These are phyloP conservation scores for Phrynocephalus vlangalii DNA, from an alignment of 2,797 vertebrate genomes.

Conservation along the genomic window DNA sequence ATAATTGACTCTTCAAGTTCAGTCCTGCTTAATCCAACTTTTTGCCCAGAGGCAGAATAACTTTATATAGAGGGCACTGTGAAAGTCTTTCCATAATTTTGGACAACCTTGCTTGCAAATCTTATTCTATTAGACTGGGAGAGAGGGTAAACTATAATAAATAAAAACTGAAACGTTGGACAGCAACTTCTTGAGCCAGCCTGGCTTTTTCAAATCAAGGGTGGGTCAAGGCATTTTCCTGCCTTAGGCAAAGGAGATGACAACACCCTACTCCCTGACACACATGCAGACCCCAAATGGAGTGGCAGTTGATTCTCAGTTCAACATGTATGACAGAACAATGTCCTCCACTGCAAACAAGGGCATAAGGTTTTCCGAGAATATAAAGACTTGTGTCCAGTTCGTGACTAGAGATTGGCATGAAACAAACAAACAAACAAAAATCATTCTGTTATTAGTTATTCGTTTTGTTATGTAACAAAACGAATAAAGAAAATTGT, in stretches of 20 bases:
- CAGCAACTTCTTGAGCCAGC: neutral
- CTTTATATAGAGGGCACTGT: neutral
- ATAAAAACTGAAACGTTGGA: neutral
- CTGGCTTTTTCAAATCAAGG: neutral
- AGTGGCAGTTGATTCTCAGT: neutral
- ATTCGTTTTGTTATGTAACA: too few species aligned
- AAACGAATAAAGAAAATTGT: too few species aligned
- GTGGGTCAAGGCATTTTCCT: neutral
- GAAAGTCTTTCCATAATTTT: neutral
- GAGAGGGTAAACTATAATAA: neutral
- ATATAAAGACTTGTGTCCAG: neutral
- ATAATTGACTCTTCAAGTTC: slow-evolving; percentile 19
- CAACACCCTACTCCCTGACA: neutral
- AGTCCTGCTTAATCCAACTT: slow-evolving; percentile 14
- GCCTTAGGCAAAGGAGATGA: neutral
- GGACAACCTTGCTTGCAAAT: neutral
- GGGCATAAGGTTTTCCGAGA: neutral
- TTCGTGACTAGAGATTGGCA: neutral
- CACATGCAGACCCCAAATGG: neutral
- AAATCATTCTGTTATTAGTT: too few species aligned
- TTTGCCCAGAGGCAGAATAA: slow-evolving; percentile 20
- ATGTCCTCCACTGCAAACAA: neutral
- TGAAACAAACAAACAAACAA: too few species aligned
- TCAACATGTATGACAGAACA: neutral
- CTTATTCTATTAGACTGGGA: neutral